Base-by-base conservation (phyloP, 2,888 invertebrate species). In the Candidula unifasciata region DNA sequence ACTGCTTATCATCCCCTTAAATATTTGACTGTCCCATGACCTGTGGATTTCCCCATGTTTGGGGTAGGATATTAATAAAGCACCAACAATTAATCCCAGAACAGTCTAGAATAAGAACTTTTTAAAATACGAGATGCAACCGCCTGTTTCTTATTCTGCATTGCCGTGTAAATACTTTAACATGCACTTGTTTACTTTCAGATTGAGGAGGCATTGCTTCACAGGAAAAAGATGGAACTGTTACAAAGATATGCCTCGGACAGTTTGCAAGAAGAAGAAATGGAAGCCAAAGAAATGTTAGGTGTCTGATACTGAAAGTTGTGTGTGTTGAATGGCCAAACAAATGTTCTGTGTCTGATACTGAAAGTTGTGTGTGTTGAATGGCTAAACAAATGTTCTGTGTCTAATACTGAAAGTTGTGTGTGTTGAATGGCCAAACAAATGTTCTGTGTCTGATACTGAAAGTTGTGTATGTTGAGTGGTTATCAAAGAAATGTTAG, bases 181-280 rank as follows among this genome's bases (percentile, higher is more conserved):
- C n/a, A n/a, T n/a, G n/a, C 44, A 13, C 13, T 74, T 60, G 24
- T 57, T 80, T 52, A 71, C 21, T 88, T 89, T 18, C 87, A 94
- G 93, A 96, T 99, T 87, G 98, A 98, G 89, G 97, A 97, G 91
- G 98, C 98, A 0, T 94, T 99, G 83, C 95, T 99, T 0, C 95
- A 96, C 88, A 96, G 97, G 91, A 97, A 98, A 94, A 99, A 99
- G 94, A 96, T 96, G 93, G 98, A 99, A 93, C 94, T 99, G 69
- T 93, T 99, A 86, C 96, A 96, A 89, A 96, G 96, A 94, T 98
- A 97, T 93, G 96, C 93, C 8, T 93, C 92, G 88, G 93, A 93
- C 18, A 86, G 88, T 57, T 89, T 94, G 80, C 91, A 92, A 79
- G 90, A 93, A 44, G 93, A 94, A 87, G 92, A 93, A 71, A 92